Conservation (phyloP, 2,888 invertebrate species). For the Melieria omissa region DNA sequence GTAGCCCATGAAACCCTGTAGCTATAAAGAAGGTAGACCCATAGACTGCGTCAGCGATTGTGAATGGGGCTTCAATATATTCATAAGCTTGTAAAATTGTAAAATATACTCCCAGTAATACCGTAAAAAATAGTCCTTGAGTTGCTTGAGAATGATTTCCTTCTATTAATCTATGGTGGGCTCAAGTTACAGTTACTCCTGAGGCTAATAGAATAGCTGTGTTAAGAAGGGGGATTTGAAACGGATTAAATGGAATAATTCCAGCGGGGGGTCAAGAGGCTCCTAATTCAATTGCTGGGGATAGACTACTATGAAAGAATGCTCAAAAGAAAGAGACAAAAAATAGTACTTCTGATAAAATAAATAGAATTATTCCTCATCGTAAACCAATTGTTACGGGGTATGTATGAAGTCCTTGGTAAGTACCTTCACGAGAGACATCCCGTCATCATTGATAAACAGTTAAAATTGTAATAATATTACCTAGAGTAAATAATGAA, state of each 20-base stretch:
- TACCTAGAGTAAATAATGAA: constrained; percentile 69
- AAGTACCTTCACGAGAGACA: constrained; percentile 74
- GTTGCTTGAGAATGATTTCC: constrained; percentile 67
- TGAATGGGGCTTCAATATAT: constrained; percentile 74
- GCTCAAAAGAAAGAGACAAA: constrained; percentile 73
- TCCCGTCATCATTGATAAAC: constrained; percentile 79
- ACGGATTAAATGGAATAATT: constrained; percentile 74
- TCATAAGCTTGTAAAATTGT: constrained; percentile 75
- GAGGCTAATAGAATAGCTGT: constrained; percentile 78
- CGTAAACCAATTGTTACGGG: constrained; percentile 72
- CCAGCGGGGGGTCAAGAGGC: constrained; percentile 74
- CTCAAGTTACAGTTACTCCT: constrained; percentile 76
- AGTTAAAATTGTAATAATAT: constrained; percentile 45
- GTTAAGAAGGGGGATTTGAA: constrained; percentile 78
- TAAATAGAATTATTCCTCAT: constrained; percentile 80
- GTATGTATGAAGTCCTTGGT: constrained; percentile 74
- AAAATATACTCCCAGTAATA: constrained; percentile 75
- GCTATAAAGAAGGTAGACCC: constrained; percentile 79
- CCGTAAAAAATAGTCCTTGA: constrained; percentile 69
- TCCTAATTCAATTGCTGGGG: constrained; percentile 71
- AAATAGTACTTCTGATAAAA: constrained; percentile 76
- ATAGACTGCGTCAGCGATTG: constrained; percentile 73
- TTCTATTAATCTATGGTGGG: constrained; percentile 71
- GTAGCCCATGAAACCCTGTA: constrained; percentile 81
- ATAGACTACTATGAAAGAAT: constrained; percentile 63